These are phyloP conservation scores for Tromatobia lineatoria DNA, from an alignment of 2,888 invertebrate genomes.

Conservation along the genomic window DNA sequence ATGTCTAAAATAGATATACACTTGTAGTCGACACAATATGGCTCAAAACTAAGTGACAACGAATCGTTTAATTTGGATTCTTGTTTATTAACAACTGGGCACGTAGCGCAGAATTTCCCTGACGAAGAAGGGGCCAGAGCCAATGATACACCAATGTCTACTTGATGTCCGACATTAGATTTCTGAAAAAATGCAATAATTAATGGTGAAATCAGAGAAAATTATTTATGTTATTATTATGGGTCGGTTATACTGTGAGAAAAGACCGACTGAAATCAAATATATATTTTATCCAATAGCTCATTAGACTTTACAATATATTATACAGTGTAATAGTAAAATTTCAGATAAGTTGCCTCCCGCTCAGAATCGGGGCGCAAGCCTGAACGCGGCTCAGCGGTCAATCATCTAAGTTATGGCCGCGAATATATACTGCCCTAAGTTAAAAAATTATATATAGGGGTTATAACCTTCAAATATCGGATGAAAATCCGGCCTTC, in stretches of 20 bases:
- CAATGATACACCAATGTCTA: constrained; percentile 72
- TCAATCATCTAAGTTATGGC: no score
- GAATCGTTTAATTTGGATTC: constrained; percentile 72
- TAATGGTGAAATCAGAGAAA: background rate
- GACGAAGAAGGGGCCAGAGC: constrained; percentile 62
- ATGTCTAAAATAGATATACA: constrained; percentile 75
- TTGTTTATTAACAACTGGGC: constrained; percentile 75
- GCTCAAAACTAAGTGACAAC: constrained; percentile 77
- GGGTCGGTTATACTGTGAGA: no score
- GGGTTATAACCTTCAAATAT: no score
- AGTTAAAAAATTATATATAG: no score
- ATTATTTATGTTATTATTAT: background rate
- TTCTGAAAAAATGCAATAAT: constrained; percentile 69
- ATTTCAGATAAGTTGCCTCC: no score
- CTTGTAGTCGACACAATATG: constrained; percentile 80
- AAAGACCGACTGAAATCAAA: no score
- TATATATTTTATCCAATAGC: no score
- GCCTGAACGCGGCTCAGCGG: no score
- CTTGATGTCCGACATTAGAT: constrained; percentile 75
- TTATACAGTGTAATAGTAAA: constrained; percentile 80
- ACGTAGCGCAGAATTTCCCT: constrained; percentile 74
- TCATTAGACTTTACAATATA: constrained; percentile 5
- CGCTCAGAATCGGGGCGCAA: no score
- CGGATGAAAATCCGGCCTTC: no score
- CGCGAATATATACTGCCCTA: no score